Evolutionary conservation across 2,888 invertebrate genomes (phyloP), one percentile per base, ranked within the genome.

Genomic region (Tetropium fuscum): DNA sequence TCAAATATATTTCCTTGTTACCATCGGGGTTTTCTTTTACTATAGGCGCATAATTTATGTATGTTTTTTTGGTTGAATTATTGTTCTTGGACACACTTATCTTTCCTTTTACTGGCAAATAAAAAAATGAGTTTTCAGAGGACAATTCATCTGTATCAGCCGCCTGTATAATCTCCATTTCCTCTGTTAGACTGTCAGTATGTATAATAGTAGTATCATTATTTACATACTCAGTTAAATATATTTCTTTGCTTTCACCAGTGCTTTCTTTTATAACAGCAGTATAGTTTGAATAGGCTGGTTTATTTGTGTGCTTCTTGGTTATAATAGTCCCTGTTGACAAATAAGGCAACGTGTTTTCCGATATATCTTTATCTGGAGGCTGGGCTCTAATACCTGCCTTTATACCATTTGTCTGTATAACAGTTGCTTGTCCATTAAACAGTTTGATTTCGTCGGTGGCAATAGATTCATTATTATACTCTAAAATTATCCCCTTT

Each of bases 21-120:
- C 58, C 55, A 53, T 56, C 47, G 18, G 44, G 27, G 16, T 63
- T 53, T 32, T 60, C 63, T 13, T 45, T 63, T 10, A 62, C 62
- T 22, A 63, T 60, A 3, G 63, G 63, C 10, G 47, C 53, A 30
- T 47, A 58, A 20, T 58, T 58, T 25, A 58, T 47, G 32, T 58
- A 58, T n/a, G 58, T 57, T 38, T 47, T 57, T 19, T 53, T 22
- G 53, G 16, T 32, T 15, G 11, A 20, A 22, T 36, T 19, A 22
- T 36, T 16, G 36, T 30, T 32, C 1, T 47, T 20, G 25, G 27
- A 18, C n/a, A n/a, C n/a, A 40, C 54, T 38, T 8, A 22, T 7
- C 15, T 51, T 38, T 27, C 8, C 40, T 6, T 16, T 22, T 18
- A 51, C 6, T 27, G 40, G 51, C 5, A 51, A 25, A 6, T 34